phyloP scores from a whole-genome alignment of 2,888 invertebrate species.

The Lasioglossum oenotherae region DNA sequence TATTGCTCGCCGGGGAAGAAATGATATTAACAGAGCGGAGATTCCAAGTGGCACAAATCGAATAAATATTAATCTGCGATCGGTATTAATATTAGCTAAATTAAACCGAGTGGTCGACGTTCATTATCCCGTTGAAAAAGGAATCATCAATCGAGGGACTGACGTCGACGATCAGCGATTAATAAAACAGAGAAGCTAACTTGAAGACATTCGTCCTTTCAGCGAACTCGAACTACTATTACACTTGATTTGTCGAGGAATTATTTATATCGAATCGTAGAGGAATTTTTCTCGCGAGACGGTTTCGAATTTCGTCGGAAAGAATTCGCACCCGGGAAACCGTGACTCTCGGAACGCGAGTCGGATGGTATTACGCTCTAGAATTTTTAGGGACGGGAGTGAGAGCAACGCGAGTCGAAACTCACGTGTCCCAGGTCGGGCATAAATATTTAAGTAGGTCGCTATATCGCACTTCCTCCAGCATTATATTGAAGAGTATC shows the following conservation, averaged over 20 bases:
- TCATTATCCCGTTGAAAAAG: neutral
- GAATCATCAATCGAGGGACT: neutral
- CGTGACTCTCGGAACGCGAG: neutral
- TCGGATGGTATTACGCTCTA: neutral
- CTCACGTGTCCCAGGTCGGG: neutral
- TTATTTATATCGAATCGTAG: neutral
- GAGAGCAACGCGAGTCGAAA: neutral
- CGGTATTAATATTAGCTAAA: neutral
- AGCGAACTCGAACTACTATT: neutral
- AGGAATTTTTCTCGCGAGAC: neutral
- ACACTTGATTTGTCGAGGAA: neutral
- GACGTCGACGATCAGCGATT: neutral
- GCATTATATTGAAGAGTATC: neutral
- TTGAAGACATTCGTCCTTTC: neutral
- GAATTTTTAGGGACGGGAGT: neutral
- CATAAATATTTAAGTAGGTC: neutral
- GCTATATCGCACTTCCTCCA: neutral
- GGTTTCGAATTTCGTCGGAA: neutral
- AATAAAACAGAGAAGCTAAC: neutral
- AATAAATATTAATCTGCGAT: neutral
- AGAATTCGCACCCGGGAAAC: neutral
- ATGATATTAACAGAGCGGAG: neutral
- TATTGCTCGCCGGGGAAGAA: neutral
- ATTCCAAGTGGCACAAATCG: neutral
- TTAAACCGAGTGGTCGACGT: neutral